Evolutionary conservation across 2,113 vertebrate species (phyloP).

Genomic region (Sander lucioperca): DNA sequence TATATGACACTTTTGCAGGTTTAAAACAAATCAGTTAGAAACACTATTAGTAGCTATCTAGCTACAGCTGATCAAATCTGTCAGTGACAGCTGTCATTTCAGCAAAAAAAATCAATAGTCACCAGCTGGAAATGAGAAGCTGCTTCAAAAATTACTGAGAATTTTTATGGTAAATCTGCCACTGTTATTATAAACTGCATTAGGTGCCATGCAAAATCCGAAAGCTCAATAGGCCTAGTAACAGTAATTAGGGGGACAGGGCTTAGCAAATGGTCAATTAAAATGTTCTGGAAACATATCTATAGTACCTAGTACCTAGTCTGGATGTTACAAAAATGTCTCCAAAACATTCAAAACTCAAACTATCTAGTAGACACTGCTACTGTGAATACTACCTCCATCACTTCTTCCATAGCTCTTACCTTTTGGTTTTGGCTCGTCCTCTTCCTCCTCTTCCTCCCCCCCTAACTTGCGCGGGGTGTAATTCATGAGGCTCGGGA

Average conservation of each 20-base stretch:
- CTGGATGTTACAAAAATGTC: neutral
- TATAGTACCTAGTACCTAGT: neutral
- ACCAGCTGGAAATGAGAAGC: neutral
- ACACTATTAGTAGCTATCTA: too few species aligned
- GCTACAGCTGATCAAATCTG: too few species aligned
- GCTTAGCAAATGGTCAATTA: neutral
- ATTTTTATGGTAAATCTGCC: neutral
- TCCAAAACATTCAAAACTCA: neutral
- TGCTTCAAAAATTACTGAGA: neutral
- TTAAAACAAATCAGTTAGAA: too few species aligned
- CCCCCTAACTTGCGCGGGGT: constrained; percentile 81
- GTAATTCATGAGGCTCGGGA: constrained; percentile 90
- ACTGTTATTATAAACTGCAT: neutral
- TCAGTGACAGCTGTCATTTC: neutral
- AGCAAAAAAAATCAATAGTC: neutral
- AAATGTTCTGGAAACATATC: neutral
- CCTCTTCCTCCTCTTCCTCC: constrained; percentile 82
- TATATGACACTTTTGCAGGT: too few species aligned
- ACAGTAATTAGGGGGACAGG: neutral
- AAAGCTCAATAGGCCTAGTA: neutral
- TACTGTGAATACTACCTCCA: neutral
- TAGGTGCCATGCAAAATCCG: neutral
- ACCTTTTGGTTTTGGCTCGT: constrained; percentile 79
- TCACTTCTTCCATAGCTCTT: constrained; percentile 17
- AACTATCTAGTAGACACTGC: neutral